Evolutionary conservation across 2,797 vertebrate species (phyloP).

Genomic region (Aselliscus stoliczkanus): DNA sequence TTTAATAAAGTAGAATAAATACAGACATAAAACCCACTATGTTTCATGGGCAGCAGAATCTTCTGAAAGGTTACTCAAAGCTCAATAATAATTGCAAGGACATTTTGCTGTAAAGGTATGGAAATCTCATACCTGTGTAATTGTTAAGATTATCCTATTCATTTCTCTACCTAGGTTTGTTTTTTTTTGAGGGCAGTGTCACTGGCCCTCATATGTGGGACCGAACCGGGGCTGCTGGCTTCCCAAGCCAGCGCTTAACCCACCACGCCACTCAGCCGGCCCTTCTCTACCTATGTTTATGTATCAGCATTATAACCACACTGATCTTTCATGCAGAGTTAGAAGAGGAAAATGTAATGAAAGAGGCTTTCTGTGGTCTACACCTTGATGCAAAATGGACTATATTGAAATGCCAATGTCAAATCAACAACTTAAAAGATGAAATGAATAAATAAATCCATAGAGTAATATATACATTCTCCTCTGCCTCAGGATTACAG

Average conservation of each 20-base stretch:
- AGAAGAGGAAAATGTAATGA: background rate
- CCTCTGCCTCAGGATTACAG: background rate
- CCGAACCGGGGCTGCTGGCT: too few species aligned
- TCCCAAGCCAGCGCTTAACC: too few species aligned
- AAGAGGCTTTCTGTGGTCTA: background rate
- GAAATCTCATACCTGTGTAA: background rate
- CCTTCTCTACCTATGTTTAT: constrained; percentile 9
- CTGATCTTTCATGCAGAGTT: background rate
- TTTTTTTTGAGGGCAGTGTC: too few species aligned
- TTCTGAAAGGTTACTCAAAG: constrained; percentile 60
- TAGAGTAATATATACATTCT: background rate
- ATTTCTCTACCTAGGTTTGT: constrained; percentile 8
- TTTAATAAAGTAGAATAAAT: constrained; percentile 75
- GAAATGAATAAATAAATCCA: constrained; percentile 26
- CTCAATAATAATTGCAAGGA: constrained; percentile 61
- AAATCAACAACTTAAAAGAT: constrained; percentile 6
- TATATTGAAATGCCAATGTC: background rate
- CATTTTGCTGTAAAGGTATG: background rate
- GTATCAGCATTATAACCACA: background rate
- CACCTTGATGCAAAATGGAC: background rate
- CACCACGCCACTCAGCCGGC: too few species aligned
- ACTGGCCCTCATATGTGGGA: too few species aligned
- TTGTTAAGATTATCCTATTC: constrained; percentile 2
- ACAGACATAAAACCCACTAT: constrained; percentile 66
- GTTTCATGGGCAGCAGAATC: constrained; percentile 49